Evolutionary conservation across 2,797 vertebrate species (phyloP), one percentile per base, ranked within the genome.

Genomic region (Sebastes oblongus): DNA sequence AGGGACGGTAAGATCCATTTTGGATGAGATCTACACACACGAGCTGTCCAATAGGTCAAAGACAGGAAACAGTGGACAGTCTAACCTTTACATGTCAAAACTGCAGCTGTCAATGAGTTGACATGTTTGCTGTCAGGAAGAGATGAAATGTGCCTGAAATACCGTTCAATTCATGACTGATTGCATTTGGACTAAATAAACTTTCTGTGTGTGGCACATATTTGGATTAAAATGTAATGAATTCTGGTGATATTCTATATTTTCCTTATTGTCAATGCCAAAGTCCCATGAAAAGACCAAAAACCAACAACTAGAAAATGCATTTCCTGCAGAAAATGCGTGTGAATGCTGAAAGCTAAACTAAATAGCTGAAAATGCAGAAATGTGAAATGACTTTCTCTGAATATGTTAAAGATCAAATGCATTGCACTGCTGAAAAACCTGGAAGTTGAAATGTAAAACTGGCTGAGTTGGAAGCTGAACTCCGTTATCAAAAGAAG

Each of bases 21-120:
- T 82, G 88, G 89, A 92, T 87, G 84, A 85, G 46, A 39, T 76
- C 77, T 71, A 74, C 25, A 74, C 78, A 68, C 66, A 83, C 36
- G 12, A 72, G 82, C 80, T 93, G 92, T 94, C 88, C 80, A 46
- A 74, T 88, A 94, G 92, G 91, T 94, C 91, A 93, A 83, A 76
- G 87, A 80, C 83, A 85, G 90, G 88, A 91, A 93, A 77, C 77
- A 60, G 24, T 71, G 82, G 86, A 81, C 86, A 79, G 42, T 64
- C 36, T 89, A 90, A 92, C 90, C 89, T 93, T 93, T 88, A 72
- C 27, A 24, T 80, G 83, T 90, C 73, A 91, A 80, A 81, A 52
- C 78, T 72, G 36, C 16, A 72, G 78, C 80, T 24, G 59, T 88
- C 86, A 71, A 22, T 75, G 32, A 55, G 70, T 4, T 59, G 74